Evolutionary conservation across 30 jellyfish, hydroid and myxozoan genomes (phyloP), one percentile per base, ranked within the genome.

Genomic region (Aurelia aurita complex sp. Pacific): DNA sequence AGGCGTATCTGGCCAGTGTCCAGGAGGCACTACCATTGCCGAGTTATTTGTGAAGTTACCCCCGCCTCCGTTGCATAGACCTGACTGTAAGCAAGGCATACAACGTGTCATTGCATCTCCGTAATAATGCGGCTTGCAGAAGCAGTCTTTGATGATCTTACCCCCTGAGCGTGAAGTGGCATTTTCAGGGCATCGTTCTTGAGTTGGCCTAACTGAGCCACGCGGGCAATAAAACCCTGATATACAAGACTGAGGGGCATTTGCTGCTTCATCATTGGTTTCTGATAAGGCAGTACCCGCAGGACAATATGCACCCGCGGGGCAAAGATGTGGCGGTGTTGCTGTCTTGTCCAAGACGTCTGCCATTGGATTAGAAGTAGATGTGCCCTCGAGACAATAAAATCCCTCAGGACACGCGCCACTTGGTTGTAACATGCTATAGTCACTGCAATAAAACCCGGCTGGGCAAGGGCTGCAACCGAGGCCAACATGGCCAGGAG

Each of bases 381-480:
- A 94, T 36, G 99, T 94, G 9, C 99, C 99, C 23, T 94, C 99
- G 10, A 88, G 89, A 76, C 99, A 94, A 82, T 83, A 94, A 59
- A 94, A 94, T 4, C 99, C 99, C 64, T 90, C 99, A 1, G 99
- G 99, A 74, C 99, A 96, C 11, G 99, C 98, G 14, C 98, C 98
- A 64, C 98, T 96, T 18, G 99, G 99, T 85, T 96, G 99, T 65
- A 96, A 76, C 96, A 92, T 97, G 86, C 98, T 90, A 86, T 96
- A 96, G 75, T 91, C 99, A 83, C 98, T 88, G 82, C 99, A 96
- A 53, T 83, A 90, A 64, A 96, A 96, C 42, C 99, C 99, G 46
- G 99, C 96, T 16, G 98, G 98, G 74, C 99, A 96, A 7, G 98
- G 91, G 40, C 96, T 90, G 86, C 99, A 96, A 9, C 99, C 99